These are phyloP conservation scores for Pheosia tremula DNA, from an alignment of 2,888 invertebrate species.

Conservation along the genomic window DNA sequence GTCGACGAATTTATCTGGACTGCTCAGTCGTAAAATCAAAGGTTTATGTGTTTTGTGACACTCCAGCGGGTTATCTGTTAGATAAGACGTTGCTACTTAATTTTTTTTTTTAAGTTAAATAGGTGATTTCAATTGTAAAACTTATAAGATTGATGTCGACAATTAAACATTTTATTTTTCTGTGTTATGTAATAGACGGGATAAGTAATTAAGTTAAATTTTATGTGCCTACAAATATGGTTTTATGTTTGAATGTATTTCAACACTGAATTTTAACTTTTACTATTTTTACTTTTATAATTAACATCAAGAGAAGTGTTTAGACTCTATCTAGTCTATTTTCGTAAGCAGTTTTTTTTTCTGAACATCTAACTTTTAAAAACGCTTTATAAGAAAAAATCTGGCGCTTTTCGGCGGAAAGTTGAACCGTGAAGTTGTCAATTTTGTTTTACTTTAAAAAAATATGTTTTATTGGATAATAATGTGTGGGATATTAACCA, in stretches of 20 bases:
- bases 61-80: conserved; percentile 46
- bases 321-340: background rate
- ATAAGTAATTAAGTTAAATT: background rate
- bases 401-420: too few species aligned
- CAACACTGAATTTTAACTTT: conserved; percentile 3
- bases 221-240: background rate
- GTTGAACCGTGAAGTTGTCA: too few species aligned
- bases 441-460: too few species aligned
- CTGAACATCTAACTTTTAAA: too few species aligned
- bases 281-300: background rate
- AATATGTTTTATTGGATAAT: too few species aligned
- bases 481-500: too few species aligned
- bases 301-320: background rate
- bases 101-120: conserved; percentile 7
- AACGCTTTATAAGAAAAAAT: too few species aligned
- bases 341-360: too few species aligned
- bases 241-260: background rate
- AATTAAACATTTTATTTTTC: conserved; percentile 6
- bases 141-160: conserved; percentile 14
- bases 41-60: conserved; percentile 57
- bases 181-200: background rate
- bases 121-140: conserved; percentile 31
- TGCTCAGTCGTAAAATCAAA: conserved; percentile 47
- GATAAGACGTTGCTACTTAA: conserved; percentile 44
- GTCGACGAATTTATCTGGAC: conserved; percentile 43